These are phyloP conservation scores for Porites evermanni DNA, from an alignment of 92 coral and sea anemone genomes.

Conservation along the genomic window DNA sequence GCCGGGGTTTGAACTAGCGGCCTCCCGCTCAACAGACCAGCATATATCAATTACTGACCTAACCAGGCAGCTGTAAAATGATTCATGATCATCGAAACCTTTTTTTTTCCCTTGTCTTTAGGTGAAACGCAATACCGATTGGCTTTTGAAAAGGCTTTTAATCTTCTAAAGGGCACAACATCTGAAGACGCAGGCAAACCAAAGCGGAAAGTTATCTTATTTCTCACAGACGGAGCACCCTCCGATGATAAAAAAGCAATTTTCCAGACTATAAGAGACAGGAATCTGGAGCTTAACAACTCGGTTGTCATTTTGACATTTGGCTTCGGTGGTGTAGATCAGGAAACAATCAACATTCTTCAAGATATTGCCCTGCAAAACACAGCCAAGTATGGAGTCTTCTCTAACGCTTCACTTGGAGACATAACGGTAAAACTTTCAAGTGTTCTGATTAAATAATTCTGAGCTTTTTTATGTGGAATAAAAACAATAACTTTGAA, in stretches of 20 bases:
- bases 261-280: constrained; percentile 26
- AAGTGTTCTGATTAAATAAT: too few relatives aligned
- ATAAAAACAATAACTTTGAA: too few relatives aligned
- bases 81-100: not conserved
- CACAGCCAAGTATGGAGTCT: constrained; percentile 3
- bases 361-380: constrained; percentile 36
- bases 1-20: too few relatives aligned
- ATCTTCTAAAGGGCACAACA: constrained; percentile 8
- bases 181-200: constrained; percentile 13
- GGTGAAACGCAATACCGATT: constrained; percentile 20
- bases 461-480: too few relatives aligned
- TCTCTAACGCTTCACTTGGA: constrained; percentile 25
- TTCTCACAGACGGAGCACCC: constrained; percentile 75
- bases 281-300: constrained; percentile 51
- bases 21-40: too few relatives aligned
- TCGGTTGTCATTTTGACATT: constrained; percentile 61
- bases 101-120: not conserved
- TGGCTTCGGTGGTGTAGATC: constrained; percentile 50
- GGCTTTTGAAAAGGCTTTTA: constrained; percentile 55
- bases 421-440: constrained; percentile 35
- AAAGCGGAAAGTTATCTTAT: constrained; percentile 56
- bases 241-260: constrained; percentile 10
- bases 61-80: too few relatives aligned
- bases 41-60: too few relatives aligned
- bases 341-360: constrained; percentile 20